A percentile compares a stretch with the other conserved stretches of the same genome.
Evolutionary conservation across 2,888 invertebrate species (phyloP).

Genomic region (Dexiosoma caninum): DNA sequence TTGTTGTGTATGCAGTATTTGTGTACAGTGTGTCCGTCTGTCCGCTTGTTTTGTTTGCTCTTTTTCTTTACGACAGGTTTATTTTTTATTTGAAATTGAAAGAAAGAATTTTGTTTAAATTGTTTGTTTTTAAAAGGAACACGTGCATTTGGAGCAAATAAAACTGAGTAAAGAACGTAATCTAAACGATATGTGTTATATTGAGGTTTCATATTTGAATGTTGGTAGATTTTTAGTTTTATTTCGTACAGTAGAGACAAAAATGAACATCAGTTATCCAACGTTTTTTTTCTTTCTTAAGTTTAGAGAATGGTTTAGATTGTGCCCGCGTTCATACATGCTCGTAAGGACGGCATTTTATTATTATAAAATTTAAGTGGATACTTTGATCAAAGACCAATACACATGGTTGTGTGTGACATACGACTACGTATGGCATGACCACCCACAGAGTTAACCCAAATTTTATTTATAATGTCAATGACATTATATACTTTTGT

Average conservation of each 20-base stretch:
- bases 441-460: too few species aligned
- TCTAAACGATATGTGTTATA: conserved; percentile 39
- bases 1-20: background rate
- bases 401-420: too few species aligned
- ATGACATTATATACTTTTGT: too few species aligned
- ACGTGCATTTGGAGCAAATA: conserved; percentile 49
- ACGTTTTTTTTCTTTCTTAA: background rate
- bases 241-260: conserved; percentile 5
- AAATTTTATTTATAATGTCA: too few species aligned
- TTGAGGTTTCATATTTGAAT: conserved; percentile 38
- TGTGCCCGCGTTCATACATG: too few species aligned
- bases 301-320: too few species aligned
- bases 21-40: background rate
- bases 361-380: too few species aligned
- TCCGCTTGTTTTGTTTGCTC: conserved; percentile 10
- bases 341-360: too few species aligned
- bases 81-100: conserved; percentile 5
- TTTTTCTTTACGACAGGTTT: conserved; percentile 21
- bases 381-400: too few species aligned
- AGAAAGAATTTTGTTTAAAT: conserved; percentile 1
- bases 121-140: conserved; percentile 5
- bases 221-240: background rate
- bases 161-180: conserved; percentile 11
- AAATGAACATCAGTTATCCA: background rate
- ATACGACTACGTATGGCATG: too few species aligned